Percentiles rank a stretch among this genome's conserved stretches.
Evolutionary conservation across 2,113 vertebrate species (phyloP).

Genomic region (Brachypodius melanocephalos): DNA sequence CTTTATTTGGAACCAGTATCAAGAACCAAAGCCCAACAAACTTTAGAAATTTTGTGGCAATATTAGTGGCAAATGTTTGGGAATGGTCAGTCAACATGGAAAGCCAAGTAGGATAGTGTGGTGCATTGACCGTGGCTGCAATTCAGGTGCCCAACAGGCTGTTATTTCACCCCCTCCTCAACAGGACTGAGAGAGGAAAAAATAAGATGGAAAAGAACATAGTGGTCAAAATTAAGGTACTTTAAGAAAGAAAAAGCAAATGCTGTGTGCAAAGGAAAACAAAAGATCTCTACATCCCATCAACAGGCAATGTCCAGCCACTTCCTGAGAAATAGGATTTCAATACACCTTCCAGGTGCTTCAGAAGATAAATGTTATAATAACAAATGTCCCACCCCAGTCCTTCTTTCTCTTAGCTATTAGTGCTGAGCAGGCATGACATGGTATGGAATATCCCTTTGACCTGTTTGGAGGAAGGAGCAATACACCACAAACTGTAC

Average conservation of each 20-base stretch:
- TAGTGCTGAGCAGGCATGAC: neutral
- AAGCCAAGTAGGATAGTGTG: neutral
- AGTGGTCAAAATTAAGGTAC: neutral
- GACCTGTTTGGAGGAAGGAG: neutral
- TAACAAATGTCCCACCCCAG: rapidly evolving
- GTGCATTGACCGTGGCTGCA: neutral
- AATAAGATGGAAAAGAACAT: neutral
- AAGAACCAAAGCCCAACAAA: neutral
- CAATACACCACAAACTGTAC: neutral
- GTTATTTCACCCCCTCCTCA: neutral
- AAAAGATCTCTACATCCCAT: neutral
- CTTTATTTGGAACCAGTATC: neutral
- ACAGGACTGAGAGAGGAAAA: neutral
- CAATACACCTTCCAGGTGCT: rapidly evolving
- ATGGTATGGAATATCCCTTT: neutral
- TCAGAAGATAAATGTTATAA: neutral
- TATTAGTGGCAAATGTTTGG: neutral
- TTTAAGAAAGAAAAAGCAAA: neutral
- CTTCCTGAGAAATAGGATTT: neutral
- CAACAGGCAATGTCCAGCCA: neutral
- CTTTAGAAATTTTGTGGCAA: neutral
- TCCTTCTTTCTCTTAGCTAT: neutral
- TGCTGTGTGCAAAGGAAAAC: neutral
- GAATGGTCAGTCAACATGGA: neutral
- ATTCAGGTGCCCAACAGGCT: neutral